A percentile compares a stretch with the other conserved stretches of the same genome.
phyloP scores from a whole-genome alignment of 23 tunicate species.

The Trididemnum miniatum region DNA sequence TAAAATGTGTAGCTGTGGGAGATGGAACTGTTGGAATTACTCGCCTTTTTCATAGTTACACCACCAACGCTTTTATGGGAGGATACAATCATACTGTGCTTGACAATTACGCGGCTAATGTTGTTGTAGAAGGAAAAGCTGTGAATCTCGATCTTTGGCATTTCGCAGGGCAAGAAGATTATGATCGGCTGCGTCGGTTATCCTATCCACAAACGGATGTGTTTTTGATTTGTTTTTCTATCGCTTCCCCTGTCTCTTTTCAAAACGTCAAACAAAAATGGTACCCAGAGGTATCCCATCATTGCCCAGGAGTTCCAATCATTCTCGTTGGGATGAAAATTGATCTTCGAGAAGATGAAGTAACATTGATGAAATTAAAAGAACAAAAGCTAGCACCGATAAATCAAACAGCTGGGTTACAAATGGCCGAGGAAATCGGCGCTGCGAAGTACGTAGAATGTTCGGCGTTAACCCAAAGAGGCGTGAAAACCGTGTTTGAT shows the following conservation, averaged over 20 bases:
- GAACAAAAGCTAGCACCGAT: neutral
- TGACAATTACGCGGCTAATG: neutral
- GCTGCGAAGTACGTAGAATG: constrained; percentile 91
- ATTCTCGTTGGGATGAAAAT: neutral
- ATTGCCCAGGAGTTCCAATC: neutral
- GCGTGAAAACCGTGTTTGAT: constrained; percentile 85
- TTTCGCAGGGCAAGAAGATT: constrained; percentile 61
- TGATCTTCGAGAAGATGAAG: neutral
- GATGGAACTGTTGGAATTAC: constrained; percentile 7
- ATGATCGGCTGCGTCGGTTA: constrained; percentile 36
- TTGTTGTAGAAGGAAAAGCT: neutral
- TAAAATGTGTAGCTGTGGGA: neutral
- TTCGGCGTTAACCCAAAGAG: constrained; percentile 89
- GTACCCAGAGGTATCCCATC: neutral
- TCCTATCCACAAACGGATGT: constrained; percentile 15
- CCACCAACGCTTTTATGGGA: neutral
- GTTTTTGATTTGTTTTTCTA: constrained; percentile 4
- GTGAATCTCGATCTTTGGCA: neutral
- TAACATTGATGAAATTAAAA: neutral
- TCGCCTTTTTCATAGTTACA: neutral
- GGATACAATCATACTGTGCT: neutral
- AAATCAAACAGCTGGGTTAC: neutral
- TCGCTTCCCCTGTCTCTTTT: constrained; percentile 1
- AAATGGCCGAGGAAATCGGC: neutral
- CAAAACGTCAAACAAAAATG: constrained; percentile 11